Evolutionary conservation across 2,888 invertebrate genomes (phyloP).

Genomic region (Cosmorhoe ocellata): DNA sequence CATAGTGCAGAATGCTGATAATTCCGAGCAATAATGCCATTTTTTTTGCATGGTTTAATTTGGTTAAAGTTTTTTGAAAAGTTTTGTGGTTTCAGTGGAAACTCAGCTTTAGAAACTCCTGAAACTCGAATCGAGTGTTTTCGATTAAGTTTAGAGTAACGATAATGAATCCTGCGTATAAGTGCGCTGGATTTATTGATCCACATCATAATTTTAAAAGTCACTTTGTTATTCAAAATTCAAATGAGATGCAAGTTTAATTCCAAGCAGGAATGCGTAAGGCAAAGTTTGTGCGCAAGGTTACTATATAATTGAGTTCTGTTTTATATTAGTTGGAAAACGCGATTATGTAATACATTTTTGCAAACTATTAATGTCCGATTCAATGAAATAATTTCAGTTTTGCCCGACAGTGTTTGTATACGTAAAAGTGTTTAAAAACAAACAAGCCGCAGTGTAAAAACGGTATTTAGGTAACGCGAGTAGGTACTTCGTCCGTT

Average conservation of each 20-base stretch:
- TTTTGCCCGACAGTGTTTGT: neutral
- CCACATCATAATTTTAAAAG: constrained; percentile 4
- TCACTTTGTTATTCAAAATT: constrained; percentile 2
- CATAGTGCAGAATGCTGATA: no score
- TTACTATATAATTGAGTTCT: no score
- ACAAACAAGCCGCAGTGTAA: constrained; percentile 43
- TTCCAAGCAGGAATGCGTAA: no score
- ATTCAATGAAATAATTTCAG: no score
- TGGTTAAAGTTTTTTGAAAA: no score
- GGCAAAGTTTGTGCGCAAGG: no score
- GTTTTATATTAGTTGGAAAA: no score
- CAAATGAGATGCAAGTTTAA: neutral
- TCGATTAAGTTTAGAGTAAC: constrained; percentile 56
- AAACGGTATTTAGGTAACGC: constrained; percentile 58
- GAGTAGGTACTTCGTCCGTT: constrained; percentile 48
- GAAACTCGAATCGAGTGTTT: constrained; percentile 35
- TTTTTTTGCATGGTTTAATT: no score
- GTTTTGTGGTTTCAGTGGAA: no score
- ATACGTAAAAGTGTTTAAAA: neutral
- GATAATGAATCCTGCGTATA: constrained; percentile 47
- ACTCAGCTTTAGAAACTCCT: constrained; percentile 60
- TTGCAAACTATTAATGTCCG: no score
- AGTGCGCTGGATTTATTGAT: constrained; percentile 41
- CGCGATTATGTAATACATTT: no score
- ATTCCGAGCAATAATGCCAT: no score